These are phyloP conservation scores for Cryptus viduatorius DNA, from an alignment of 2,888 invertebrate species.

Conservation along the genomic window DNA sequence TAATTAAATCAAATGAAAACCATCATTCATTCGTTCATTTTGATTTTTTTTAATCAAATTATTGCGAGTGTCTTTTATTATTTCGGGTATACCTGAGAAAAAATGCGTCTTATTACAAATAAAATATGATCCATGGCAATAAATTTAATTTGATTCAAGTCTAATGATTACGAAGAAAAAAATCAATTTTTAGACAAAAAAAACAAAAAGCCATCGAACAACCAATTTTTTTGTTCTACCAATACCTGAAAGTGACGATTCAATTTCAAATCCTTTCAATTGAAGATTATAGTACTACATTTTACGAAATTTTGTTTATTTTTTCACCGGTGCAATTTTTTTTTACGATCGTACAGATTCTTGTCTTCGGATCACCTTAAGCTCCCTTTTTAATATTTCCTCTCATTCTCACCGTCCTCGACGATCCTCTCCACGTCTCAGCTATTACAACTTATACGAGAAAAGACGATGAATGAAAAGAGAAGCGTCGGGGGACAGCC, in stretches of 20 bases:
- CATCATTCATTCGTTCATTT: no score
- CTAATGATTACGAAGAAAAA: no score
- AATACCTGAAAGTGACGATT: not conserved
- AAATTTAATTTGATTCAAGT: no score
- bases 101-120: not conserved
- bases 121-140: not conserved
- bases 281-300: not conserved
- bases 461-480: constrained; percentile 28
- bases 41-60: no score
- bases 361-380: not conserved
- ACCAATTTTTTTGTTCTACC: not conserved
- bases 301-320: not conserved
- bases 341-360: not conserved
- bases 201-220: no score
- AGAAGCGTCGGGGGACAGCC: constrained; percentile 32
- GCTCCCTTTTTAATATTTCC: constrained; percentile 2
- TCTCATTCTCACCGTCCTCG: constrained; percentile 17
- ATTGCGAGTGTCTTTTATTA: no score
- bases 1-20: no score
- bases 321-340: not conserved
- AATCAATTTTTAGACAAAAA: no score
- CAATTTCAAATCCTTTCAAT: not conserved
- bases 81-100: not conserved
- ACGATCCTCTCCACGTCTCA: constrained; percentile 45
- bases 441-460: constrained; percentile 63